Evolutionary conservation across 2,888 invertebrate species (phyloP).

Genomic region (Ennomos quercinarius): DNA sequence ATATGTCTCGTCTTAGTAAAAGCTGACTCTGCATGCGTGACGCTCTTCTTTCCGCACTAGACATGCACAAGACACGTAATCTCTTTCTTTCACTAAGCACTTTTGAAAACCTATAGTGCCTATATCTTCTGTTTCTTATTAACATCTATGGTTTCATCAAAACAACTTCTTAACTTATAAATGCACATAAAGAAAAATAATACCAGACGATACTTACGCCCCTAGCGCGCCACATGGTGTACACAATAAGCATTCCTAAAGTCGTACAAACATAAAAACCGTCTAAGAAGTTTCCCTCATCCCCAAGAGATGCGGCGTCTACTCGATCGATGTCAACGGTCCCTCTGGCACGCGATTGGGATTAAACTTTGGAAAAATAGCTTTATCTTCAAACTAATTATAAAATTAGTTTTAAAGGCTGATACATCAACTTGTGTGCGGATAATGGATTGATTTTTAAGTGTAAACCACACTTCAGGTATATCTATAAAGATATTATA

Average conservation of each 20-base stretch:
- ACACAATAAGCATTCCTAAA: slow-evolving; percentile 13
- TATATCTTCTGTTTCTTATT: no score
- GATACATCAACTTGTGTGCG: not conserved
- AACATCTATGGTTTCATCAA: no score
- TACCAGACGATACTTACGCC: not conserved
- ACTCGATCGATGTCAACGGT: slow-evolving; percentile 26
- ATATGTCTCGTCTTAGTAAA: no score
- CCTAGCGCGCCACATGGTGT: not conserved
- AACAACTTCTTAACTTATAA: not conserved
- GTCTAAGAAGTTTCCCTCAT: slow-evolving; percentile 23
- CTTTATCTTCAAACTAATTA: slow-evolving; percentile 12
- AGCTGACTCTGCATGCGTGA: no score
- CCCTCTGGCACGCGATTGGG: slow-evolving; percentile 17
- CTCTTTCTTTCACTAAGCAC: no score
- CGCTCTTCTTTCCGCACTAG: no score
- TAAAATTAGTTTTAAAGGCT: slow-evolving; percentile 9
- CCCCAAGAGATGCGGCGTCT: slow-evolving; percentile 14
- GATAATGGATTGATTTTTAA: no score
- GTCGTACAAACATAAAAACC: slow-evolving; percentile 23
- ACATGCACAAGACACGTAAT: no score
- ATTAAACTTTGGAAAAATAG: slow-evolving; percentile 20
- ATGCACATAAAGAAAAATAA: no score
- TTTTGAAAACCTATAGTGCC: no score
- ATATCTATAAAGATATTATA: no score
- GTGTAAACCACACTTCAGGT: no score